A percentile compares a stretch with the other conserved stretches of the same genome.
phyloP scores from a whole-genome alignment of 2,113 vertebrate species.

The Meles meles region DNA sequence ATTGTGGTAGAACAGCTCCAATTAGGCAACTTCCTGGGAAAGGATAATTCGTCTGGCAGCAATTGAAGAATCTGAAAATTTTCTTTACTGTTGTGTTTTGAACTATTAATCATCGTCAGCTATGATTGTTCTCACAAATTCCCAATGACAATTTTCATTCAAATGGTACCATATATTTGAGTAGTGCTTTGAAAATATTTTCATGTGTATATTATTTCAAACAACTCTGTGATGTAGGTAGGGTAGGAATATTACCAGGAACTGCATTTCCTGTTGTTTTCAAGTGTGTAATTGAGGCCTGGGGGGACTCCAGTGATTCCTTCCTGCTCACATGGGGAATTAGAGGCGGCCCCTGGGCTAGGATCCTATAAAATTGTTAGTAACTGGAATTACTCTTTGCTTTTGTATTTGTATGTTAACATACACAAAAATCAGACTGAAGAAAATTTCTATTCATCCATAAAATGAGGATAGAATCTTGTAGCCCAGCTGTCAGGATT shows the following conservation, averaged over 20 bases:
- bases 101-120: not conserved
- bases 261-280: not conserved
- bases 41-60: not conserved
- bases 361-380: not conserved
- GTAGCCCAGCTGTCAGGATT: not conserved
- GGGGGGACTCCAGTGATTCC: not conserved
- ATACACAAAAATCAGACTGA: not conserved
- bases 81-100: not conserved
- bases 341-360: not conserved
- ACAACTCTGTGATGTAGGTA: not conserved
- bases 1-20: not conserved
- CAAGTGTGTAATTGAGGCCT: not conserved
- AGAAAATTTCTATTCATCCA: not conserved
- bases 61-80: not conserved
- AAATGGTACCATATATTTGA: not conserved
- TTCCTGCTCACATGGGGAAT: not conserved
- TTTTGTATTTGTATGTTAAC: not conserved
- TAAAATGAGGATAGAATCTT: not conserved
- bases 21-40: not conserved
- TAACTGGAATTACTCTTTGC: not conserved
- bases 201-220: not conserved
- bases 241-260: not conserved
- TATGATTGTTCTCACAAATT: not conserved
- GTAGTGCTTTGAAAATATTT: not conserved
- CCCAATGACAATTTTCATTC: not conserved